These are phyloP conservation scores for Dugesia japonica DNA, from an alignment of 2,888 invertebrate species.

Conservation along the genomic window DNA sequence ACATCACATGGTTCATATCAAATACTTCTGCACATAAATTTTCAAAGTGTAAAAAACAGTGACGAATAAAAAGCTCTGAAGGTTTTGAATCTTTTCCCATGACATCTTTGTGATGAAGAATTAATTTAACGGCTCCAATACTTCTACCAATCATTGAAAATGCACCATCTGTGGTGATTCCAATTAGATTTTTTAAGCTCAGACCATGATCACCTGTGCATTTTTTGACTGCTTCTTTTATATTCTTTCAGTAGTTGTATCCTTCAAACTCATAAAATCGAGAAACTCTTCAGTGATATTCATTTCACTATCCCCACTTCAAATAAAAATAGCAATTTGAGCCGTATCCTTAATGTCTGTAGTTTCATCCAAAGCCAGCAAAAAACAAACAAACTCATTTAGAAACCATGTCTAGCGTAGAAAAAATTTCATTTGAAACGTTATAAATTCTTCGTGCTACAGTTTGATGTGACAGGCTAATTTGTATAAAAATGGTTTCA, in stretches of 20 bases:
- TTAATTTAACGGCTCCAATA: background rate
- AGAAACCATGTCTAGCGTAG: no score
- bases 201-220: background rate
- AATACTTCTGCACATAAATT: no score
- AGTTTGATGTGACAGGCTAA: no score
- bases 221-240: constrained; percentile 21
- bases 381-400: constrained; percentile 17
- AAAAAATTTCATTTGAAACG: no score
- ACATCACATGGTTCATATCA: no score
- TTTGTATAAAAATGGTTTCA: no score
- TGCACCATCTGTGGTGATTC: background rate
- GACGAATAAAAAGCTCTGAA: no score
- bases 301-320: constrained; percentile 34
- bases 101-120: background rate
- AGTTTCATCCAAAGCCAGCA: constrained; percentile 36
- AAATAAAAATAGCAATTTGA: constrained; percentile 35
- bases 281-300: constrained; percentile 35
- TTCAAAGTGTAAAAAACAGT: no score
- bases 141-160: background rate
- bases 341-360: constrained; percentile 35
- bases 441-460: no score
- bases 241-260: constrained; percentile 31
- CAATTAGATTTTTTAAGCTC: background rate
- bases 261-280: constrained; percentile 14
- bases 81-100: no score